phyloP scores from a whole-genome alignment of 2,797 vertebrate species.

The Pitangus sulphuratus region DNA sequence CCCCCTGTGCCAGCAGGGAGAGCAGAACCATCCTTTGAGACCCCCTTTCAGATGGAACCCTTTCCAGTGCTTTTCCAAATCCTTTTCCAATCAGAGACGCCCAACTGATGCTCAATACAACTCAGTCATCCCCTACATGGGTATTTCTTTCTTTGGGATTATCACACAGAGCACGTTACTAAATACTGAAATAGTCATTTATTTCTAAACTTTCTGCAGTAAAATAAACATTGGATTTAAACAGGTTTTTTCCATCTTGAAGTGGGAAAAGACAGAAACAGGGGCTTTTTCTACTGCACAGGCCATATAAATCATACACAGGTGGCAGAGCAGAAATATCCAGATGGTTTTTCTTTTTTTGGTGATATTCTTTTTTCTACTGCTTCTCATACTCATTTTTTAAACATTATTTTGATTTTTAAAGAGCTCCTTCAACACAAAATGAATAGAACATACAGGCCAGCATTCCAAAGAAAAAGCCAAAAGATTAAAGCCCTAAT shows the following conservation, averaged over 20 bases:
- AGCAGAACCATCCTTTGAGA: not conserved
- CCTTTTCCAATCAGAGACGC: not conserved
- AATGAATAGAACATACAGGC: not conserved
- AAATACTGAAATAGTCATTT: not conserved
- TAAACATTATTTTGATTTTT: not conserved
- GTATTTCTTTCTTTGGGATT: not conserved
- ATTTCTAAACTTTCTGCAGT: not conserved
- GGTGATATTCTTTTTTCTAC: not conserved
- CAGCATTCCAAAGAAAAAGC: not conserved
- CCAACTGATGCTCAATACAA: not conserved
- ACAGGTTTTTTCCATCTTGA: not conserved
- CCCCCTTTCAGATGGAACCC: not conserved
- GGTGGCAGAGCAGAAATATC: not conserved
- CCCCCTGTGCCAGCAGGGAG: not conserved
- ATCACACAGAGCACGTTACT: not conserved
- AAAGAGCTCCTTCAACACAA: not conserved
- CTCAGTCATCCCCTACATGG: not conserved
- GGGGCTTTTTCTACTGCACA: not conserved
- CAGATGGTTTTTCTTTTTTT: slow-evolving; percentile 5
- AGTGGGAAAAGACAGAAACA: not conserved
- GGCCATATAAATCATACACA: not conserved
- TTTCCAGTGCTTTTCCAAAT: not conserved
- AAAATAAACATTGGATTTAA: not conserved
- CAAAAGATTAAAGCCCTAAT: not conserved
- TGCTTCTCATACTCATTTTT: not conserved